Conservation (phyloP, 2,888 invertebrate species). For the Melanchra persicariae region DNA sequence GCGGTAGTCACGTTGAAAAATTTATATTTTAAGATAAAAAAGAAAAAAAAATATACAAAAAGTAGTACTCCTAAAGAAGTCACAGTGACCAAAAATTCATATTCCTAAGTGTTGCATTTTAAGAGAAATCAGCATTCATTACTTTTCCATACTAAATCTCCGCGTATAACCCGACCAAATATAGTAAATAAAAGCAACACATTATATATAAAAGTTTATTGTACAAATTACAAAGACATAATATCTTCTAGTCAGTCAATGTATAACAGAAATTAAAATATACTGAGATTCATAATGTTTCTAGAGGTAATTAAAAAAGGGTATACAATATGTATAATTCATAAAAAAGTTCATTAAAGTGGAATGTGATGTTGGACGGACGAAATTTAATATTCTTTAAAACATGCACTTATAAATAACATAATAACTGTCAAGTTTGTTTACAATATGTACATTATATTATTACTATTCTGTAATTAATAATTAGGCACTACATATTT, state of each 20-base stretch:
- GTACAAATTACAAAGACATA: constrained; percentile 51
- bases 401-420: constrained; percentile 14
- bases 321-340: constrained; percentile 3
- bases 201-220: constrained; percentile 50
- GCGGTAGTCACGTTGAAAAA: too few species aligned
- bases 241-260: constrained; percentile 60
- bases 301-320: constrained; percentile 23
- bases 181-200: constrained; percentile 8
- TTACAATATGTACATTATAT: constrained; percentile 22
- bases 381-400: not conserved
- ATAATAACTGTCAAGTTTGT: not conserved
- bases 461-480: constrained; percentile 10
- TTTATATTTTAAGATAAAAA: too few species aligned
- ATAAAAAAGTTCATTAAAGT: constrained; percentile 26
- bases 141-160: too few species aligned
- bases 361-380: constrained; percentile 50
- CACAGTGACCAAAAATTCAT: too few species aligned
- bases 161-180: too few species aligned
- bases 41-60: too few species aligned
- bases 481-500: constrained; percentile 22
- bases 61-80: too few species aligned
- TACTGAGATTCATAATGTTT: constrained; percentile 42
- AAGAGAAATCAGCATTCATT: too few species aligned
- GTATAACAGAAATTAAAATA: constrained; percentile 49
- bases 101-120: too few species aligned